Base-by-base conservation (phyloP, 2,888 invertebrate genomes). In the Idaea biselata region DNA sequence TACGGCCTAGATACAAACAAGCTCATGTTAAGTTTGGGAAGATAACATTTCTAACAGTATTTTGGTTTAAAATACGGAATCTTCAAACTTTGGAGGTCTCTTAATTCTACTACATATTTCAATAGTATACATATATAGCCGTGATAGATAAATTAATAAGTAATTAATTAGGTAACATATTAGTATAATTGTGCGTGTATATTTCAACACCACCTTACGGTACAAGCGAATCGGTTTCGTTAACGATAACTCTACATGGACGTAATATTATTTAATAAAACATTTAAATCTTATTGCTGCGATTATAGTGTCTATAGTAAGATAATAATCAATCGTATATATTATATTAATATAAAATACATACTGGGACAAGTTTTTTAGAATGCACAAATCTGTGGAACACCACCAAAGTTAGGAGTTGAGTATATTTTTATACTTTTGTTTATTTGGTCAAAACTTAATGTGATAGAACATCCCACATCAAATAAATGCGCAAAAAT, bases 111-210 rank as follows among this genome's bases (percentile, higher is more conserved):
- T 66, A 66, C 56, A 62, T 59, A 66, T 66, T 59, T 66, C 63
- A 58, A 58, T 18, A 44, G 32, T 58, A n/a, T 59, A 63, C 53
- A 25, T 17, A 56, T 7, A 56, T 56, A 33, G 33, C 14, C 14
- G 16, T 58, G 62, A 63, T 62, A 61, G 53, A 60, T 63, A 60
- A 62, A 8, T 65, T 65, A 63, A 68, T 64, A 66, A 59, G 63
- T 61, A 63, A 44, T 66, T 63, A 62, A 63, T 64, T 64, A 60
- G 60, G 60, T 64, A 63, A 66, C 63, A 60, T 59, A 63, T 66
- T 25, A 11, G n/a, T 32, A 33, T 58, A 58, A 60, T 66, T 66
- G 63, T 66, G 66, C 63, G 66, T 56, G 56, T 54, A 18, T 61
- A 55, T 32, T 56, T 32, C 60, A 18, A 60, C 59, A 61, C 56